phyloP scores from a whole-genome alignment of 2,113 vertebrate species.

The Irena cyanogastra region DNA sequence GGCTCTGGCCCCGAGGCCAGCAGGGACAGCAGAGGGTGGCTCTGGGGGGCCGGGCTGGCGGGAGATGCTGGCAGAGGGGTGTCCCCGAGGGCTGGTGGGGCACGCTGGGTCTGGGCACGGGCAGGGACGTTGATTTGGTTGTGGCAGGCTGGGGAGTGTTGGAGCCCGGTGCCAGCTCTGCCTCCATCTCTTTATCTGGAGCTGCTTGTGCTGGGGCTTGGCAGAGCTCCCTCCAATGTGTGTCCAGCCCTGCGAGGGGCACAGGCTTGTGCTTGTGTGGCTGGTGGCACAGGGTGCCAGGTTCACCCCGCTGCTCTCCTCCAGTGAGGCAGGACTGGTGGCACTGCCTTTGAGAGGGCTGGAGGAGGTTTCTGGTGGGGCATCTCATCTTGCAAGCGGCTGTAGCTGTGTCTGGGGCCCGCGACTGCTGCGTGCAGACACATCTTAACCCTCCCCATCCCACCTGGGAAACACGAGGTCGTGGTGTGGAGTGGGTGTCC shows the following conservation, averaged over 20 bases:
- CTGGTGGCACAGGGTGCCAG: neutral
- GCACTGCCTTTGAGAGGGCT: neutral
- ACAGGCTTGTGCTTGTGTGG: neutral
- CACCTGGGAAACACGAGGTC: neutral
- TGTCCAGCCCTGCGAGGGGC: rapidly evolving
- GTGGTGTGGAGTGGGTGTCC: neutral
- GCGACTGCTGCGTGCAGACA: neutral
- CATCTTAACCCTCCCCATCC: neutral
- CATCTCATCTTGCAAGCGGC: neutral
- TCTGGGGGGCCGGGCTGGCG: neutral
- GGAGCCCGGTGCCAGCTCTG: neutral
- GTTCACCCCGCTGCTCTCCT: neutral
- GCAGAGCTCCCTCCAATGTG: rapidly evolving
- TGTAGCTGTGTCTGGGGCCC: rapidly evolving
- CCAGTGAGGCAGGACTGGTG: neutral
- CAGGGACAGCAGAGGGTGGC: neutral
- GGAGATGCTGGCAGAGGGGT: neutral
- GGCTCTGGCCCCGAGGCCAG: neutral
- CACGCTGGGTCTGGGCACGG: neutral
- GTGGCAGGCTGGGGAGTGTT: neutral
- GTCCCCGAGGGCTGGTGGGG: neutral
- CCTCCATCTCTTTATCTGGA: neutral
- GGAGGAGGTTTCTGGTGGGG: neutral
- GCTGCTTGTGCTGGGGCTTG: neutral
- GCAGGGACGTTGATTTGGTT: neutral